Evolutionary conservation across 2,888 invertebrate species (phyloP), one percentile per base, ranked within the genome.

Genomic region (Sphaerophoria rueppellii): DNA sequence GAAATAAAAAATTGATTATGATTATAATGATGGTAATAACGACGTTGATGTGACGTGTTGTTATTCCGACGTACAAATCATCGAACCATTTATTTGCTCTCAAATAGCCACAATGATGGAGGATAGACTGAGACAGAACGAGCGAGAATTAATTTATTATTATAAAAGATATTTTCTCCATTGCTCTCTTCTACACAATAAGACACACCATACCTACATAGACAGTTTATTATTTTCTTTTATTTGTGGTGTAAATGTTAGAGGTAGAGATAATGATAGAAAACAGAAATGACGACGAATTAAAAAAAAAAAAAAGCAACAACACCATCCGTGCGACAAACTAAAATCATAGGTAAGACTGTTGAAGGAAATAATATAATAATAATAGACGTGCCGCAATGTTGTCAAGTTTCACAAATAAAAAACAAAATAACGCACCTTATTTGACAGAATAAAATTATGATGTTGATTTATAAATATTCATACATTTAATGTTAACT

Each of bases 31-130:
- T 76, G 76, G 85, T 70, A 85, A 85, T 85, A 85, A 85, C 76
- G 81, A 81, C 76, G 81, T 85, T 81, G 80, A 85, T 85, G 85
- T 85, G 85, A 85, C 85, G 85, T 85, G 85, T 85, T 81, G 80
- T 85, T 81, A 77, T 81, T 85, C 69, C 69, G 72, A 73, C 81
- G 71, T 76, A 67, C 83, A 83, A 83, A 80, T 80, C 83, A 81
- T 81, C 83, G 46, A 72, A 85, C 80, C 76, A 85, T 75, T 82
- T 78, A 46, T 69, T 67, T 69, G 35, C 46, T 48, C 12, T 61
- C 32, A 12, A 24, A 46, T 14, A 14, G 12, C 50, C 63, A 52
- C 43, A 37, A 37, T 2, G 76, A 48, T 24, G 24, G 24, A 24
- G 24, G 24, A 24, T 7, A 11, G 70, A 85, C 60, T 72, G 76